Evolutionary conservation across 2,888 invertebrate species (phyloP), one percentile per base, ranked within the genome.

Genomic region (Eupithecia pulchellata): DNA sequence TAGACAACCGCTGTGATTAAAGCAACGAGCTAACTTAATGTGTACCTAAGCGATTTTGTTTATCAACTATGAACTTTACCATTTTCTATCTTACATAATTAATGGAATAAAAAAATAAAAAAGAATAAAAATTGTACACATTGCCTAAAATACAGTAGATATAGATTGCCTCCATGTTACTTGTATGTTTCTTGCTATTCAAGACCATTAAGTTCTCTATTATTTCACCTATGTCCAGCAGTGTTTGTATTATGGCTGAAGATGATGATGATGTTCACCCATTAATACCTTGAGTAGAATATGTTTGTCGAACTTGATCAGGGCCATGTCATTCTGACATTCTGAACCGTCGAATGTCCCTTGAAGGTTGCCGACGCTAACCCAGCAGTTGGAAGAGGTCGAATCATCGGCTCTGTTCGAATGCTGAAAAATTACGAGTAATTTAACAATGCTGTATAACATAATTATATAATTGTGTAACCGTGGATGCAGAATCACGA

Each of bases 231-330:
- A n/a, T n/a, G n/a, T n/a, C n/a, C n/a, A n/a, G n/a, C n/a, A n/a
- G n/a, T n/a, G n/a, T n/a, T n/a, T n/a, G n/a, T n/a, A n/a, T n/a
- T n/a, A n/a, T n/a, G n/a, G n/a, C n/a, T n/a, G n/a, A n/a, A n/a
- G n/a, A n/a, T n/a, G n/a, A n/a, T n/a, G n/a, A n/a, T n/a, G n/a
- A n/a, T 20, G 20, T 47, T 47, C 20, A 47, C n/a, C 42, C 42
- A 2, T 55, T 60, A 77, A 81, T 88, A 97, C 97, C 95, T 98
- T 98, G 64, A 99, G 96, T 9, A 97, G 95, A 57, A 99, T 96
- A 0, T 98, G 97, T 78, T 97, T 96, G 66, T 98, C 98, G 88
- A 99, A 99, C 91, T 98, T 98, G 57, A 99, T 95, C 87, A 98
- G 98, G 1, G 97, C 97, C 82, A 98, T 96, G 83, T 99, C 99